Conservation (phyloP, 2,888 invertebrate species). For the Dicyrtoma fusca region DNA sequence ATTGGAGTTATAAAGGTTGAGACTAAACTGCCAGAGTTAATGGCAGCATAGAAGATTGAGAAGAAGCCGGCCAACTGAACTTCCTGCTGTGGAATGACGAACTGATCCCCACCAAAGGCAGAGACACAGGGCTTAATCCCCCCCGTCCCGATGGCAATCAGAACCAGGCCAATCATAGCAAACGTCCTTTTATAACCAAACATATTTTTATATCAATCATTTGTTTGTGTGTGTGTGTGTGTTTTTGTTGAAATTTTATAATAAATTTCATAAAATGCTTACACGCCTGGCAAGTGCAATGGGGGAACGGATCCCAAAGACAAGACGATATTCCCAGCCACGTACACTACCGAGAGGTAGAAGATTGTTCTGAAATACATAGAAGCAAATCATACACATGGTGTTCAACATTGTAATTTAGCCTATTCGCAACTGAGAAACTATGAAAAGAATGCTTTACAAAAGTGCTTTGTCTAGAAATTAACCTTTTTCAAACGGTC, state of each 20-base stretch:
- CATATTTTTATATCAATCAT: background rate
- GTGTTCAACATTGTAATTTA: too few relatives aligned
- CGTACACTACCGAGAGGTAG: slow-evolving; percentile 63
- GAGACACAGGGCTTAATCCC: slow-evolving; percentile 93
- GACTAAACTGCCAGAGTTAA: slow-evolving; percentile 70
- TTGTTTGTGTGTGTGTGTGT: background rate
- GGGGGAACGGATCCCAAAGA: slow-evolving; percentile 61
- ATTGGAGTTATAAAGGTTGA: slow-evolving; percentile 75
- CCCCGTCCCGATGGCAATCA: slow-evolving; percentile 88
- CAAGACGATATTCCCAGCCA: slow-evolving; percentile 62
- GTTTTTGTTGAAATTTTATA: slow-evolving; percentile 1
- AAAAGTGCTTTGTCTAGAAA: too few relatives aligned
- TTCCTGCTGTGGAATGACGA: slow-evolving; percentile 77
- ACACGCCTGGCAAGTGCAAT: slow-evolving; percentile 36
- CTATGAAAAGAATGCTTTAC: too few relatives aligned
- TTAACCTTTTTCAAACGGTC: too few relatives aligned
- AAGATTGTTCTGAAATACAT: slow-evolving; percentile 63
- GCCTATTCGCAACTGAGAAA: too few relatives aligned
- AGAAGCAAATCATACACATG: too few relatives aligned
- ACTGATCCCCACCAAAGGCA: slow-evolving; percentile 95
- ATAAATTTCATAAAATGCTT: slow-evolving; percentile 18
- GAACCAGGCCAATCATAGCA: slow-evolving; percentile 61
- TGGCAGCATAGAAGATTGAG: slow-evolving; percentile 91
- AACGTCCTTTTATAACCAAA: slow-evolving; percentile 58
- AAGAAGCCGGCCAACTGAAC: slow-evolving; percentile 81